Evolutionary conservation across 1,140 invertebrate species (phyloP), one percentile per base, ranked within the genome.

Genomic region (Drosophila bocqueti): DNA sequence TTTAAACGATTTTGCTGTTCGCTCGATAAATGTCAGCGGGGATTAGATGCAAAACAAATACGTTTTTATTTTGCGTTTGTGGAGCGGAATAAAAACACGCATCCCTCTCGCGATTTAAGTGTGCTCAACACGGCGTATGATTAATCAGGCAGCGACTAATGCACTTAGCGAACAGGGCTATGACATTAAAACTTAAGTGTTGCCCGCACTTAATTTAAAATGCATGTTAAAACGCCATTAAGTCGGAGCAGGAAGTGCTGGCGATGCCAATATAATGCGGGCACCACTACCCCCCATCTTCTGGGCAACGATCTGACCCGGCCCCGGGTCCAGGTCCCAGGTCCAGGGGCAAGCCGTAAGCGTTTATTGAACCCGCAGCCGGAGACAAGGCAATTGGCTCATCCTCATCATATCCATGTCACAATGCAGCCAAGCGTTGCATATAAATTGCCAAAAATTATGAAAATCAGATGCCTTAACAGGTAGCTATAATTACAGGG

Each of bases 151-250:
- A 73, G 38, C 79, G 71, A 76, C 66, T 86, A 86, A 87, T 86
- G 83, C 83, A 86, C 76, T 79, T 83, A 46, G 45, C 15, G 64
- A 52, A 63, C 78, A 84, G 72, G 81, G 72, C 72, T 76, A 59
- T 84, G 81, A 81, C 81, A 84, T 80, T 71, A 80, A 87, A 80
- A 73, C 57, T 79, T 72, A 80, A 89, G 84, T 86, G 77, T 77
- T 62, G 65, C 47, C 46, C 67, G 71, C 80, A 86, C 84, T 86
- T 89, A 86, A 86, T 83, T 86, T 77, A 89, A 86, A 86, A 86
- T 83, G 83, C 84, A 86, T 86, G 84, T 86, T 87, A 77, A 86
- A 80, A 80, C 60, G 72, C 67, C 81, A 89, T 86, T 87, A 80
- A 86, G 62, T 40, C 69, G 24, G 65, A 83, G 80, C 84, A 86